Evolutionary conservation across 92 coral and sea anemone species (phyloP).

Genomic region (Phenganax marumi): DNA sequence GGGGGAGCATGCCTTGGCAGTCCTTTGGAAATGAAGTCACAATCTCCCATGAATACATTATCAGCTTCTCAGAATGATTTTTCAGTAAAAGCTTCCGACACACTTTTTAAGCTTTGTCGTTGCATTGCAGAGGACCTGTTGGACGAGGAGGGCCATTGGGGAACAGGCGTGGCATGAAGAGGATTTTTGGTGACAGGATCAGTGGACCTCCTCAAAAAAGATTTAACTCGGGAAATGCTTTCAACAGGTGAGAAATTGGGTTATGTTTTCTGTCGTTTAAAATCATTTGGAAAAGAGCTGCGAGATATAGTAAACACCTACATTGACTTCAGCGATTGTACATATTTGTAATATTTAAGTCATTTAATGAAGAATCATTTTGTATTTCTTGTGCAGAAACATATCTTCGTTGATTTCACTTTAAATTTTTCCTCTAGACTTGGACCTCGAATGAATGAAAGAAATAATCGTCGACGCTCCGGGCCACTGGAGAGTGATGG

Average conservation of each 20-base stretch:
- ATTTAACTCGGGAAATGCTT: constrained; percentile 71
- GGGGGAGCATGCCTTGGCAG: too few relatives aligned
- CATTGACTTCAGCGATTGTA: too few relatives aligned
- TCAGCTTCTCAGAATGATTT: neutral
- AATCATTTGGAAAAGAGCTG: neutral
- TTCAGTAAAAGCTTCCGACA: neutral
- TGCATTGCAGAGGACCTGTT: constrained; percentile 14
- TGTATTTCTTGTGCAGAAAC: too few relatives aligned
- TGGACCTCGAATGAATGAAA: constrained; percentile 75
- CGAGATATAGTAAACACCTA: neutral
- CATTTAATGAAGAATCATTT: too few relatives aligned
- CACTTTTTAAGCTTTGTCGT: neutral
- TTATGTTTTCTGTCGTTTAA: neutral
- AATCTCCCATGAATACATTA: too few relatives aligned
- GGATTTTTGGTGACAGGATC: constrained; percentile 90
- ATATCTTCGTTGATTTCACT: too few relatives aligned
- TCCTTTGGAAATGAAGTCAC: too few relatives aligned
- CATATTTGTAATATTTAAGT: too few relatives aligned
- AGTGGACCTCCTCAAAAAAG: constrained; percentile 81
- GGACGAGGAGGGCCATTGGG: constrained; percentile 62
- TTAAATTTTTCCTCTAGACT: constrained; percentile 25
- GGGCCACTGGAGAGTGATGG: constrained; percentile 99
- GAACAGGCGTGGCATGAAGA: constrained; percentile 81
- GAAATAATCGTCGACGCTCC: constrained; percentile 68
- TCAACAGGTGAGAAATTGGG: constrained; percentile 59